Evolutionary conservation across 2,797 vertebrate species (phyloP), one percentile per base, ranked within the genome.

Genomic region (Eleutherodactylus coqui): DNA sequence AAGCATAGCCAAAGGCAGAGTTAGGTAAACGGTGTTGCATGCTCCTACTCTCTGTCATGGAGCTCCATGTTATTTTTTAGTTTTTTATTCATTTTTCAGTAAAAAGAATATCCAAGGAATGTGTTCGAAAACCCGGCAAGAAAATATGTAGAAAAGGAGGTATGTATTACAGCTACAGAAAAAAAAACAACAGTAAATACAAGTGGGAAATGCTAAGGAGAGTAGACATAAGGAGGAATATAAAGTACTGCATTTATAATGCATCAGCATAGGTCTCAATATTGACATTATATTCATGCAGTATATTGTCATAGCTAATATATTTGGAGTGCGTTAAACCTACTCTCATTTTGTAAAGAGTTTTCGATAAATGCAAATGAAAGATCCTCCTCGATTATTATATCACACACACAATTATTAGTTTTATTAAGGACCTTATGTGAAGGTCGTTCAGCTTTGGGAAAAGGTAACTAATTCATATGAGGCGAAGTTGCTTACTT

Each of bases 31-130:
- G 94, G 95, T 94, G 92, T 95, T 96, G 96, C 96, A 96, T 97
- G 96, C 93, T 95, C 94, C 95, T 93, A 94, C 93, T 95, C 96
- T 96, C 92, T 95, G 92, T 96, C 93, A 95, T 91, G 96, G 97
- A 95, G 96, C 96, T 96, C 96, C 96, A 98, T 98, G 95, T 97
- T 96, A 97, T 97, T 97, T 96, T 96, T 95, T 97, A 97, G 96
- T 97, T 95, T 97, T 96, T 93, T 96, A 96, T 97, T 96, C 96
- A 96, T 96, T 97, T 97, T 97, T 95, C 96, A 97, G 96, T 97
- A 94, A 97, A 97, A 97, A 96, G 96, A 96, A 97, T 97, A 96
- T 97, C 96, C 96, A 97, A 97, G 96, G 96, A 97, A 96, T 97
- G 96, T 96, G 96, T 96, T 94, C 96, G 96, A 93, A 97, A 97